Base-by-base conservation (phyloP, 1,140 invertebrate species). In the Pseudomyrmex flavicornis region DNA sequence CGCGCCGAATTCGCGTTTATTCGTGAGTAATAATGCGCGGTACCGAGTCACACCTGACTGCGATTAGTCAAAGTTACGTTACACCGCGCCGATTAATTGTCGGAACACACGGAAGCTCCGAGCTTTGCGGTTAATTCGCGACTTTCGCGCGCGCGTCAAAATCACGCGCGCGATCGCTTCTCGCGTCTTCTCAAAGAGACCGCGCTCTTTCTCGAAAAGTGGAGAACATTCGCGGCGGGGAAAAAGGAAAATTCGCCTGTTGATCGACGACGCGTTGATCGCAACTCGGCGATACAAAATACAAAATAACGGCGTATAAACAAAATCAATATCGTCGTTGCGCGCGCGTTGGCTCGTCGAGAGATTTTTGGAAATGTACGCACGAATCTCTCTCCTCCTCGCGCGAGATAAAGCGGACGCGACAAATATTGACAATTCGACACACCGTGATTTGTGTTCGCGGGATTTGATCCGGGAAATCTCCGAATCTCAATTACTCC, bases 401-500 rank as follows among this genome's bases (percentile, higher is more conserved):
- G 9, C 50, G 50, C 50, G 35, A 52, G 65, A 79, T 70, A 48
- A 59, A 70, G 59, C 17, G 54, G 7, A 35, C 20, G 15, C 44
- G 54, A 70, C 54, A 70, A 70, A 79, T 79, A 79, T 79, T 79
- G 76, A 79, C 63, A 15, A 56, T 70, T 70, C 20, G 50, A 58
- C 52, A 69, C 52, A 58, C 15, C 44, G 35, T 20, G 52, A 70
- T 79, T 70, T 70, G 65, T 70, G 7, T 54, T 35, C 20, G 54
- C 13, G 62, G 46, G 35, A 35, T 26, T 80, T 5, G 2, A 72
- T 52, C 61, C 66, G 44, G 44, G 59, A 63, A 73, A 66, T 85
- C 83, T 85, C 77, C 35, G 35, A 85, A 66, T 58, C 61, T 85
- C 66, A 83, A 85, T 85, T 69, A 74, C 17, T 44, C 48, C 68